These are phyloP conservation scores for Conomelus anceps DNA, from an alignment of 2,888 invertebrate species.

Conservation along the genomic window DNA sequence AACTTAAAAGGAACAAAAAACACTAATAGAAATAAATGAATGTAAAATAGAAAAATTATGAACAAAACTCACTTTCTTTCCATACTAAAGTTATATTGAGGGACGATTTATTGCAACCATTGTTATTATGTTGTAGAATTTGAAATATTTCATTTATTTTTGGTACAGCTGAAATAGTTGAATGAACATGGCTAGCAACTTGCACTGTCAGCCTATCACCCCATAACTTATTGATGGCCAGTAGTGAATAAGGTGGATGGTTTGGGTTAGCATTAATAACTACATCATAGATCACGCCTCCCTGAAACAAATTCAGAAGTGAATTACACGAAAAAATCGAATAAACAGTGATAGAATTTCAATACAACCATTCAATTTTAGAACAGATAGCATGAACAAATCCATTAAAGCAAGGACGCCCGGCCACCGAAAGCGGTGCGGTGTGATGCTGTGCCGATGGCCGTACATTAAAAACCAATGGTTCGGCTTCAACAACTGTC, in stretches of 20 bases:
- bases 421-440: too few species aligned
- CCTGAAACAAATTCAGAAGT: slow-evolving; percentile 45
- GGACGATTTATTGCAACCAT: slow-evolving; percentile 42
- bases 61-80: slow-evolving; percentile 60
- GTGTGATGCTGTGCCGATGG: too few species aligned
- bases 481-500: too few species aligned
- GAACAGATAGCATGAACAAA: too few species aligned
- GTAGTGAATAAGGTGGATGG: slow-evolving; percentile 59
- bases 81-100: slow-evolving; percentile 63
- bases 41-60: background rate
- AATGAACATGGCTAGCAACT: slow-evolving; percentile 56
- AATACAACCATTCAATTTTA: background rate
- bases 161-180: slow-evolving; percentile 49
- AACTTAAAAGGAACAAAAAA: too few species aligned
- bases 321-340: too few species aligned
- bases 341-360: slow-evolving; percentile 35
- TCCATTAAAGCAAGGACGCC: too few species aligned
- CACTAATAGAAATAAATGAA: background rate
- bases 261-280: slow-evolving; percentile 60
- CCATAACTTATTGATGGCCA: slow-evolving; percentile 53
- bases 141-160: background rate
- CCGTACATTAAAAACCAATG: too few species aligned
- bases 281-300: slow-evolving; percentile 48
- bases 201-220: slow-evolving; percentile 47
- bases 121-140: slow-evolving; percentile 22